A percentile compares a stretch with the other conserved stretches of the same genome.
Evolutionary conservation across 1,140 invertebrate genomes (phyloP).

Genomic region (Steinernema feltiae): DNA sequence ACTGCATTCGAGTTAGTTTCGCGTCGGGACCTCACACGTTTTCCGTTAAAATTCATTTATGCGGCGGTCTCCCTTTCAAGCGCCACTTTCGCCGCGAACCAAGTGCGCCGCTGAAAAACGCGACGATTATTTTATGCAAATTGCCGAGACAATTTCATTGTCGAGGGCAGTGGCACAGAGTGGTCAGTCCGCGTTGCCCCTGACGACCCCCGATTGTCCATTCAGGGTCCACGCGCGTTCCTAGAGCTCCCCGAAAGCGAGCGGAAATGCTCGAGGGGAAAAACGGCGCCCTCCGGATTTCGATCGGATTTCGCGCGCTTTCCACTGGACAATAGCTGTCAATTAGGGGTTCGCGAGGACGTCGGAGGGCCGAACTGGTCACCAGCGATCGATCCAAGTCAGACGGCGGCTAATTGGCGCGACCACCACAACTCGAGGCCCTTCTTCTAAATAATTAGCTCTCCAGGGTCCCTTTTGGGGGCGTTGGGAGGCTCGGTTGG

Average conservation of each 20-base stretch:
- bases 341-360: background rate
- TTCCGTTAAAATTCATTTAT: background rate
- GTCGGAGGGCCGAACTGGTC: background rate
- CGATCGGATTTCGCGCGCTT: background rate
- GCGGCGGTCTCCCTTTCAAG: background rate
- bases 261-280: background rate
- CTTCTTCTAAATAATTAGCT: background rate
- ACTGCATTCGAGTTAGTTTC: background rate
- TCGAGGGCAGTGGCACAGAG: background rate
- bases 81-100: background rate
- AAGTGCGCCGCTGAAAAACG: background rate
- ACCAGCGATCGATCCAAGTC: background rate
- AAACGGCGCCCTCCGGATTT: background rate
- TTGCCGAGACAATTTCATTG: background rate
- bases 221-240: background rate
- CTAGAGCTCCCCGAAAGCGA: background rate
- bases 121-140: slow-evolving; percentile 15
- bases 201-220: background rate
- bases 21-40: background rate
- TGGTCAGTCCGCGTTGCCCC: slow-evolving; percentile 2
- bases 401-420: slow-evolving; percentile 1
- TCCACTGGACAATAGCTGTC: slow-evolving; percentile 1
- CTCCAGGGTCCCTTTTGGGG: too few species aligned
- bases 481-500: background rate
- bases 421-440: background rate